Base-by-base conservation (phyloP, 2,113 vertebrate species). In the Scatophagus argus region DNA sequence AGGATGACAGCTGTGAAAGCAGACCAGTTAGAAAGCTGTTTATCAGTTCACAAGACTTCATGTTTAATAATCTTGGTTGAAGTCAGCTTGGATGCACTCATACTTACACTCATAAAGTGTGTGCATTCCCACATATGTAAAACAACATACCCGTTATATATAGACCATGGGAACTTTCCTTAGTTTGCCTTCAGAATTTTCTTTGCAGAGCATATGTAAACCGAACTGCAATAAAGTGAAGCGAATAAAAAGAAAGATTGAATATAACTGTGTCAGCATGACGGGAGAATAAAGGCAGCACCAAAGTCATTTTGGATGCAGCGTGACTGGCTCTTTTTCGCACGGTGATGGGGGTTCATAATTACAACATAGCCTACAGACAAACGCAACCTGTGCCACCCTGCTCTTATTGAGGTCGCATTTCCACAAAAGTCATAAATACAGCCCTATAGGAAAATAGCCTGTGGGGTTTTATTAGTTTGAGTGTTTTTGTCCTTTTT, bases 381-480 rank as follows among this genome's bases (percentile, higher is more conserved):
- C 77, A 89, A 81, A 92, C 41, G 54, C 84, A 54, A 83, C 66
- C 69, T 73, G 34, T 65, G 70, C 55, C 86, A 49, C 66, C 70
- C 79, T 29, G 19, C 55, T 79, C 74, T 91, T 89, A 91, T 86
- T 88, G 81, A 83, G 68, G 70, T 25, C 27, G 2, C 64, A 58
- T 54, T 74, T 77, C 64, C 54, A 63, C 51, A 80, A 72, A 75
- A 88, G 82, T 91, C 92, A 93, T 88, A 88, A 91, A 87, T 72
- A 74, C 68, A 77, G 81, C 74, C 82, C 89, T 82, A 67, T 63
- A 91, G 87, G 80, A 92, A 88, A 93, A 93, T 77, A 89, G 79
- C 92, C 82, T 64, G 64, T 54, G 19, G 82, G 60, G 21, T 82
- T 86, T 90, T 88, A 93, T 93, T 93, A 92, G 81, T 79, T 70